Evolutionary conservation across 2,888 invertebrate species (phyloP), one percentile per base, ranked within the genome.

Genomic region (Drosophila koepferae): DNA sequence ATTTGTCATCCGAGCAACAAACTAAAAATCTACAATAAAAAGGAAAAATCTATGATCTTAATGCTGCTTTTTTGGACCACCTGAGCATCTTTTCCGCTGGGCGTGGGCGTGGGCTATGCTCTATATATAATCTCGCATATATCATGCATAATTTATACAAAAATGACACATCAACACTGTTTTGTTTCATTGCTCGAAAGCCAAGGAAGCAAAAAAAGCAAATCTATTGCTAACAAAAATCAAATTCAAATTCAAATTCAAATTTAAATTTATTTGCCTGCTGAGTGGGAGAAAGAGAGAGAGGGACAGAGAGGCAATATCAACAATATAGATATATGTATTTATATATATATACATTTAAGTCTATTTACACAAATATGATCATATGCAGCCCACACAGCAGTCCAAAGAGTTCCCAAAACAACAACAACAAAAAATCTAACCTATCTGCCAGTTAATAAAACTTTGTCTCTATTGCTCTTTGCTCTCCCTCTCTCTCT

Each of bases 321-420:
- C 44, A 34, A 59, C 34, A 69, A 51, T 38, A 48, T n/a, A 28
- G 36, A 48, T 40, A 9, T 38, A 28, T 60, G 28, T 31, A 14
- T 23, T 23, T 38, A 20, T 36, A 46, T 23, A 18, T 28, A 16
- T 55, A 10, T 18, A 18, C 43, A 14, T 31, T 12, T 38, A 14
- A n/a, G n/a, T 38, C 28, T 34, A 14, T 58, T n/a, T 44, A 43
- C 43, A 56, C 36, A 67, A 60, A 63, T 46, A 36, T 31, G 48
- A 59, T 61, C 53, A 54, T 79, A 55, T 63, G 74, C 81, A 71
- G 65, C 86, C 83, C 81, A 74, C 72, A 74, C 74, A 74, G 55
- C 76, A 61, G 54, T 36, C n/a, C n/a, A n/a, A n/a, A n/a, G n/a
- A n/a, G n/a, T n/a, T n/a, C n/a, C n/a, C n/a, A n/a, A n/a, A n/a